Conservation (phyloP, 2,888 invertebrate species). For the Drosophila vallismaia region DNA sequence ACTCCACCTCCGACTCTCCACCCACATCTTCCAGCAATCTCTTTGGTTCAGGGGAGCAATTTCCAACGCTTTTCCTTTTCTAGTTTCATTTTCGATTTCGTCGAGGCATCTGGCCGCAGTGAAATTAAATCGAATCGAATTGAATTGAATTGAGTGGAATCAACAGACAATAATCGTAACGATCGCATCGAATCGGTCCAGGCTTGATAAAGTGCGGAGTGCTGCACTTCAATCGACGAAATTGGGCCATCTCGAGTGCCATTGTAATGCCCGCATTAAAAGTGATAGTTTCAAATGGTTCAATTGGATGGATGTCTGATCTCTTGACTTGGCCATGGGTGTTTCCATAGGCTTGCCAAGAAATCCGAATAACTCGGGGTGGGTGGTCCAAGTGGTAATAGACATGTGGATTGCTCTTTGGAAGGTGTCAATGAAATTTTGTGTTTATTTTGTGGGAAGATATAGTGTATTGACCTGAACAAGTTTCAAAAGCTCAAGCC, state of each 20-base stretch:
- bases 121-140: constrained; percentile 68
- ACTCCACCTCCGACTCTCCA: constrained; percentile 48
- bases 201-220: constrained; percentile 50
- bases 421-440: constrained; percentile 11
- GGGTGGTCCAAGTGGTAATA: constrained; percentile 18
- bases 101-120: constrained; percentile 31
- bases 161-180: constrained; percentile 49
- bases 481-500: neutral
- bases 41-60: constrained; percentile 68
- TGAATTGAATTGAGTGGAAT: constrained; percentile 57
- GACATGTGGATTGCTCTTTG: constrained; percentile 1
- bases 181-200: constrained; percentile 21
- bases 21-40: constrained; percentile 58
- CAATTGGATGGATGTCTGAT: constrained; percentile 35
- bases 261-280: constrained; percentile 39
- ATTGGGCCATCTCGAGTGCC: constrained; percentile 74
- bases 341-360: constrained; percentile 56
- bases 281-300: constrained; percentile 52
- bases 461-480: constrained; percentile 18
- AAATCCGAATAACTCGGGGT: constrained; percentile 18
- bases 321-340: constrained; percentile 74
- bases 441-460: neutral
- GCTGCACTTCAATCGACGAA: constrained; percentile 71
- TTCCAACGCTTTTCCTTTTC: constrained; percentile 73
- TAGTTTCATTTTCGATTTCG: constrained; percentile 32